A percentile compares a stretch with the other conserved stretches of the same genome.
Conservation (phyloP, 2,888 invertebrate genomes). For the Polietes domitor region DNA sequence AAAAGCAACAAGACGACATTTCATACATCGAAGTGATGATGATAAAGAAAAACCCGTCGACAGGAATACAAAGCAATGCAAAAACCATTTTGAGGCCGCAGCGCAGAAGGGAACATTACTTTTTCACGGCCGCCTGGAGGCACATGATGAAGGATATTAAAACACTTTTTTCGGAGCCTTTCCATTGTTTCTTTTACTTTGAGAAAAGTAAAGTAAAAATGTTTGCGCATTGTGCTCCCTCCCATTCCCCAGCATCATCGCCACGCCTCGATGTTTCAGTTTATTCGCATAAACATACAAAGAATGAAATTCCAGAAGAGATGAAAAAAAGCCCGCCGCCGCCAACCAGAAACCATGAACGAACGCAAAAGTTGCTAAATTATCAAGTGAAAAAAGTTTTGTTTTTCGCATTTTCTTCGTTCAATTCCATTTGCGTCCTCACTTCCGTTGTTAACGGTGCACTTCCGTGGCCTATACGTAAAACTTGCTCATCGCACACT, state of each 20-base stretch:
- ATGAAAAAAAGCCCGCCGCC: constrained; percentile 37
- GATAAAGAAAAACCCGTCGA: not conserved
- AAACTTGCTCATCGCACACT: constrained; percentile 34
- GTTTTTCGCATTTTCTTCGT: constrained; percentile 30
- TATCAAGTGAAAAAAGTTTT: constrained; percentile 49
- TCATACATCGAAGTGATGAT: constrained; percentile 5
- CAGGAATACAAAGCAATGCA: not conserved
- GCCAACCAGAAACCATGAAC: constrained; percentile 17
- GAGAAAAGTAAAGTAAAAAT: constrained; percentile 30
- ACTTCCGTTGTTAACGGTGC: constrained; percentile 61
- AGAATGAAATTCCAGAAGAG: constrained; percentile 53
- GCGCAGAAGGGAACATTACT: constrained; percentile 12
- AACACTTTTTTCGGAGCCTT: constrained; percentile 52
- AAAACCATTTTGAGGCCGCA: not conserved
- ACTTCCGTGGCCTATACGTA: constrained; percentile 58
- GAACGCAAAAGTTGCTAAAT: constrained; percentile 61
- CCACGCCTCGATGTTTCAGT: constrained; percentile 13
- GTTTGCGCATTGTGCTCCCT: constrained; percentile 4
- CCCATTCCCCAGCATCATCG: not conserved
- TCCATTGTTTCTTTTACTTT: constrained; percentile 34
- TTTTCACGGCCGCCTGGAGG: constrained; percentile 46
- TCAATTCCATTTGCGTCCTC: constrained; percentile 56
- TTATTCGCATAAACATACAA: constrained; percentile 29
- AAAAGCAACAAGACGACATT: not conserved
- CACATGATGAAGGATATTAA: constrained; percentile 57